Conservation (phyloP, 2,888 invertebrate species). For the Pterostichus niger region DNA sequence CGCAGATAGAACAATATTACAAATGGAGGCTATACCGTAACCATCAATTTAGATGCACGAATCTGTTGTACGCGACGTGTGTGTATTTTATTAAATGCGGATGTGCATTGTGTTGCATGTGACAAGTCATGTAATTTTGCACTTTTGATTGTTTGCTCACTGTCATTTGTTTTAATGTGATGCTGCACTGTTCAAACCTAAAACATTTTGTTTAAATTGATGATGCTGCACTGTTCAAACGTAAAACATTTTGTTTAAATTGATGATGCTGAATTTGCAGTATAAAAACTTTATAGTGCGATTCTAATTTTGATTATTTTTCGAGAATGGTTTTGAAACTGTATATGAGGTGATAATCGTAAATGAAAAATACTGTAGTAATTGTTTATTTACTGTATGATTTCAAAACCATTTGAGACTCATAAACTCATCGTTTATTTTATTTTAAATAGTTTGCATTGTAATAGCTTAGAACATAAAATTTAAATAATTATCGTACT, state of each 20-base stretch:
- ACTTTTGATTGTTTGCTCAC: conserved; percentile 41
- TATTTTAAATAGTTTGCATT: too few species aligned
- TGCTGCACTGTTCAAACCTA: conserved; percentile 31
- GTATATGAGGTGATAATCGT: conserved; percentile 29
- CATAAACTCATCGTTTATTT: too few species aligned
- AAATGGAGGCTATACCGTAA: neutral
- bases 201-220: conserved; percentile 28
- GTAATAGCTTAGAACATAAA: too few species aligned
- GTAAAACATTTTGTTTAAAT: conserved; percentile 23
- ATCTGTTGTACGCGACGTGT: too few species aligned
- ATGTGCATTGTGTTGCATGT: conserved; percentile 43
- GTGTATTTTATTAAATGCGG: conserved; percentile 33
- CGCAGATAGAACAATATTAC: conserved; percentile 1
- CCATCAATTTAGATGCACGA: conserved; percentile 7
- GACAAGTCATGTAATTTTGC: conserved; percentile 49
- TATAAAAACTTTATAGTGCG: conserved; percentile 36
- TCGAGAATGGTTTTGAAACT: neutral
- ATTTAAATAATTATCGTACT: too few species aligned
- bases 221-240: conserved; percentile 21
- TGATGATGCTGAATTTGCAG: conserved; percentile 7
- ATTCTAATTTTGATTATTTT: conserved; percentile 44
- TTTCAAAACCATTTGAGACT: too few species aligned
- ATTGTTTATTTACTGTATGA: too few species aligned
- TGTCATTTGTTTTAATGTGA: conserved; percentile 48
- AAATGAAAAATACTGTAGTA: neutral